Evolutionary conservation across 1,140 invertebrate genomes (phyloP).

Genomic region (Drosophila murphyi): DNA sequence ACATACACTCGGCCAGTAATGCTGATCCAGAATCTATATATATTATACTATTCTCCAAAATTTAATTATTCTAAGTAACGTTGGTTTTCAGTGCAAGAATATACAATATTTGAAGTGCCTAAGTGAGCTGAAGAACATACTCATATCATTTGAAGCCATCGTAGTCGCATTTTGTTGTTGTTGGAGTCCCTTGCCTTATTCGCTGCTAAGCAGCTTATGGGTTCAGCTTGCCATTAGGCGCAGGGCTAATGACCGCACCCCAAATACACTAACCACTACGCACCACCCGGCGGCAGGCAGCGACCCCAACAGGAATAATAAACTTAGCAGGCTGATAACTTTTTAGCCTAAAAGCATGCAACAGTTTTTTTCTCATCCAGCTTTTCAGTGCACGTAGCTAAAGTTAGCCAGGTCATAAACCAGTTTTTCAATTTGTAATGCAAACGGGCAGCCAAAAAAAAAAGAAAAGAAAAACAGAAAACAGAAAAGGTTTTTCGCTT

Average conservation of each 20-base stretch:
- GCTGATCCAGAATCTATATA: background rate
- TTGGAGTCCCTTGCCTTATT: background rate
- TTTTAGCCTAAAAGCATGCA: conserved; percentile 74
- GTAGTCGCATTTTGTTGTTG: conserved; percentile 11
- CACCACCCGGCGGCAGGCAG: too few relatives aligned
- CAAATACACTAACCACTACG: conserved; percentile 19
- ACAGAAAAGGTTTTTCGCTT: conserved; percentile 29
- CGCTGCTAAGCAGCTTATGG: conserved; percentile 41
- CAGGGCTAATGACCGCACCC: conserved; percentile 17
- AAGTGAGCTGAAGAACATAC: too few relatives aligned
- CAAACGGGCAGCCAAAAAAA: conserved; percentile 10
- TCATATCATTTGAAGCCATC: conserved; percentile 19
- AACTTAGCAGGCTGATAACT: conserved; percentile 58
- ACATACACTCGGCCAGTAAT: too few relatives aligned
- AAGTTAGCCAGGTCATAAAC: conserved; percentile 79
- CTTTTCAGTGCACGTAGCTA: conserved; percentile 69
- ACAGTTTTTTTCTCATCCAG: conserved; percentile 60
- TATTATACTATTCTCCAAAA: background rate
- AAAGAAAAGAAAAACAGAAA: conserved; percentile 6
- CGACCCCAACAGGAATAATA: background rate
- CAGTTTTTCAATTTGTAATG: conserved; percentile 65
- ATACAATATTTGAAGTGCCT: too few relatives aligned
- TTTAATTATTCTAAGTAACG: too few relatives aligned
- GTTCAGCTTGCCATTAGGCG: conserved; percentile 40
- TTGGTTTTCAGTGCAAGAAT: too few relatives aligned